Conservation (phyloP, 2,797 vertebrate genomes). For the Graptemys geographica region DNA sequence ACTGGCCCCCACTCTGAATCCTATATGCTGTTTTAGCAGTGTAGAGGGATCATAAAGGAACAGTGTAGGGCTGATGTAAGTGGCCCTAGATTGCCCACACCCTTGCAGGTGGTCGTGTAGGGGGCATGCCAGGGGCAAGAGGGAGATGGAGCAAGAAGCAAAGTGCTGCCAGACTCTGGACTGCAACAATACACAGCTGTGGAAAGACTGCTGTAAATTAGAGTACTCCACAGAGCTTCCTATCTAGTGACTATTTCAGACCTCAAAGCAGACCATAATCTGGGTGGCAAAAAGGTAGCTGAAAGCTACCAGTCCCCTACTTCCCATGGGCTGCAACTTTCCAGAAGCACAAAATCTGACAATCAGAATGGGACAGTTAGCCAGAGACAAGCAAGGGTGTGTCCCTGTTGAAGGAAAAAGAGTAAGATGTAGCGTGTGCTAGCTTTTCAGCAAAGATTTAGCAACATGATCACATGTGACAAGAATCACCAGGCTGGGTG, state of each 20-base stretch:
- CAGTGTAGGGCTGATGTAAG: neutral
- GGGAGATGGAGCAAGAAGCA: neutral
- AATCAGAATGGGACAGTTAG: neutral
- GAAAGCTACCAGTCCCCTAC: neutral
- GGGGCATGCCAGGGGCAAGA: neutral
- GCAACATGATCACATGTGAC: neutral
- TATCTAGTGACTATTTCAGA: neutral
- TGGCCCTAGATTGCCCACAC: neutral
- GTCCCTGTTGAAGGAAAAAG: neutral
- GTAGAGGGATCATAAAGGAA: neutral
- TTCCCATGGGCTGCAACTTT: neutral
- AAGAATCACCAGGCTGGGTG: neutral
- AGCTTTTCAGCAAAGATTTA: neutral
- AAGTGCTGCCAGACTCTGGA: neutral
- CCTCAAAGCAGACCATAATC: neutral
- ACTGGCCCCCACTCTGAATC: neutral
- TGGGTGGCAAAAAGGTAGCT: neutral
- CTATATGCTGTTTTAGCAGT: neutral
- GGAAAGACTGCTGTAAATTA: neutral
- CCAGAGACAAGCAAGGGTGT: neutral
- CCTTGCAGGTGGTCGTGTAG: neutral
- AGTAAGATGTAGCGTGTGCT: neutral
- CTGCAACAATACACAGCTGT: neutral
- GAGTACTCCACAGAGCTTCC: neutral
- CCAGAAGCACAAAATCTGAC: neutral